Evolutionary conservation across 2,113 vertebrate genomes (phyloP).

Genomic region (Lynx canadensis): DNA sequence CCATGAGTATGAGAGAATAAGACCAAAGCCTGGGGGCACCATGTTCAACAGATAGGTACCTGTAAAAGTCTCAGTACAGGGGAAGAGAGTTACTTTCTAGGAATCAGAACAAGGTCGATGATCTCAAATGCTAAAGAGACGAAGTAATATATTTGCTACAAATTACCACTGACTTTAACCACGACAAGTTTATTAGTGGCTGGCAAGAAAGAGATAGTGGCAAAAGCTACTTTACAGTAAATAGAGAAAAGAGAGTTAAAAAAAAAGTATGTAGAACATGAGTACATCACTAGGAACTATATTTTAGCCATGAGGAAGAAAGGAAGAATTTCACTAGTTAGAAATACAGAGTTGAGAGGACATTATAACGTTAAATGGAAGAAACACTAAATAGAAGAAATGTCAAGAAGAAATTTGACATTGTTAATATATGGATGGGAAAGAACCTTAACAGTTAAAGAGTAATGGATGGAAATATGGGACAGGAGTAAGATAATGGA

Average conservation of each 20-base stretch:
- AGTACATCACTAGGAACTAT: fast-evolving
- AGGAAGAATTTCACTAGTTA: neutral
- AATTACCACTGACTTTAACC: neutral
- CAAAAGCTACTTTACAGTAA: neutral
- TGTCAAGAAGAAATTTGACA: neutral
- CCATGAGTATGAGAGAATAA: neutral
- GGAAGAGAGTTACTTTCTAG: neutral
- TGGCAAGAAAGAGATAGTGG: neutral
- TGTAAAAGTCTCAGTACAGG: neutral
- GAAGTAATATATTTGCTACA: neutral
- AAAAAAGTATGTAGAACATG: neutral
- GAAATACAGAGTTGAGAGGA: neutral
- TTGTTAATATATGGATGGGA: neutral
- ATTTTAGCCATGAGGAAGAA: neutral
- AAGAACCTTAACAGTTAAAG: neutral
- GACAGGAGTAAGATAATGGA: neutral
- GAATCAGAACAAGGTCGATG: neutral
- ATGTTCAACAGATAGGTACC: neutral
- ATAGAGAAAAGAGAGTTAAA: neutral
- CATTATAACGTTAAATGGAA: neutral
- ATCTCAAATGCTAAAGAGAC: neutral
- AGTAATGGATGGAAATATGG: neutral
- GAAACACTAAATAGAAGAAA: no score
- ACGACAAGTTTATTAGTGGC: neutral
- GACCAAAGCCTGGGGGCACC: neutral